A percentile compares a stretch with the other conserved stretches of the same genome.
Conservation (phyloP, 2,888 invertebrate species). For the Agonopterix arenella region DNA sequence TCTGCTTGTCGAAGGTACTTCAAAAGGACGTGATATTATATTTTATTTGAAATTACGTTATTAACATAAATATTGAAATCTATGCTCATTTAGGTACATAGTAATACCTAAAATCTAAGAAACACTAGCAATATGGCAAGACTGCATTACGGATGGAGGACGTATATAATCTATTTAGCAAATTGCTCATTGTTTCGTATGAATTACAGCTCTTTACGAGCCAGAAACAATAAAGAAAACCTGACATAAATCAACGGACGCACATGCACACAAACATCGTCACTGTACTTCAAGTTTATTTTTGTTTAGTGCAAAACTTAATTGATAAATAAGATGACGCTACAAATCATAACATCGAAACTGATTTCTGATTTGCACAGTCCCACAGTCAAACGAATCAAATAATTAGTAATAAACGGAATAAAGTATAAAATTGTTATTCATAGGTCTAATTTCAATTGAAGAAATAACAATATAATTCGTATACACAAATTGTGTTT, state of each 20-base stretch:
- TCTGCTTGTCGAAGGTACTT: not conserved
- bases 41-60: conserved; percentile 8
- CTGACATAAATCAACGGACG: conserved; percentile 65
- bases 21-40: not conserved
- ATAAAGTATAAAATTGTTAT: conserved; percentile 31
- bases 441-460: conserved; percentile 17
- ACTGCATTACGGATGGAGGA: conserved; percentile 72
- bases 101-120: conserved; percentile 57
- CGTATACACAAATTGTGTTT: conserved; percentile 60
- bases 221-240: conserved; percentile 69
- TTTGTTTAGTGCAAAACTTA: conserved; percentile 54
- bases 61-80: conserved; percentile 17
- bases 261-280: conserved; percentile 48
- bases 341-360: conserved; percentile 25
- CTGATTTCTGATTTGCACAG: conserved; percentile 44
- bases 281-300: conserved; percentile 54
- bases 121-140: conserved; percentile 73
- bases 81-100: conserved; percentile 38
- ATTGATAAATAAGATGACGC: conserved; percentile 35
- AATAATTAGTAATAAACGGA: conserved; percentile 29
- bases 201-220: conserved; percentile 69
- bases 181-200: conserved; percentile 72
- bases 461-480: conserved; percentile 58
- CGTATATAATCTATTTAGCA: conserved; percentile 71
- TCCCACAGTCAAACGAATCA: conserved; percentile 33